Evolutionary conservation across 1,140 invertebrate genomes (phyloP), one percentile per base, ranked within the genome.

Genomic region (Anastatus disparis): DNA sequence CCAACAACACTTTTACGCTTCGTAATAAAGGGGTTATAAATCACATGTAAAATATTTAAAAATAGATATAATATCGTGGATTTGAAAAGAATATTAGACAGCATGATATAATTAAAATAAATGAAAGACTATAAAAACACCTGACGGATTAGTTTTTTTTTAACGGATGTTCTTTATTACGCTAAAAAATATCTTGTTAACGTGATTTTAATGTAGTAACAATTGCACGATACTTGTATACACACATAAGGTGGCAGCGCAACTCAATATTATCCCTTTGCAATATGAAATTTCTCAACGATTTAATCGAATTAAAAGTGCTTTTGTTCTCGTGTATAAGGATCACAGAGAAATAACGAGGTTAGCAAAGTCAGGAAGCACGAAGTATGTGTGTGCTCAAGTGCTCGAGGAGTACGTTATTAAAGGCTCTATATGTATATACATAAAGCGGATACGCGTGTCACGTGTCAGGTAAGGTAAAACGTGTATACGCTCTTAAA

Each of bases 401-500:
- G 42, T 44, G 42, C 22, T 52, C 22, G 48, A 26, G n/a, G n/a
- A 55, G 52, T 27, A 35, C 35, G 55, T 42, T 17, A 58, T 58
- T 58, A 58, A n/a, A n/a, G n/a, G n/a, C n/a, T n/a, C n/a, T 35
- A 35, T 42, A 10, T 2, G 31, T 15, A 8, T 10, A 3, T 15
- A 26, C 52, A 26, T 10, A 26, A 6, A 76, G 72, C 80, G 80
- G 80, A 81, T 78, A 77, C 73, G 74, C 52, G 56, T 75, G 75
- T 81, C 75, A 76, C 64, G 38, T 52, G 66, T 59, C 64, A 52
- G 46, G 50, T 29, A 22, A 42, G 46, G 20, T 35, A 10, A 35
- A 24, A 58, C 52, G n/a, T n/a, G n/a, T n/a, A n/a, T n/a, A n/a
- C n/a, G n/a, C n/a, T n/a, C n/a, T n/a, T n/a, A n/a, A n/a, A n/a